Evolutionary conservation across 2,113 vertebrate genomes (phyloP).

Genomic region (Laterallus jamaicensis): DNA sequence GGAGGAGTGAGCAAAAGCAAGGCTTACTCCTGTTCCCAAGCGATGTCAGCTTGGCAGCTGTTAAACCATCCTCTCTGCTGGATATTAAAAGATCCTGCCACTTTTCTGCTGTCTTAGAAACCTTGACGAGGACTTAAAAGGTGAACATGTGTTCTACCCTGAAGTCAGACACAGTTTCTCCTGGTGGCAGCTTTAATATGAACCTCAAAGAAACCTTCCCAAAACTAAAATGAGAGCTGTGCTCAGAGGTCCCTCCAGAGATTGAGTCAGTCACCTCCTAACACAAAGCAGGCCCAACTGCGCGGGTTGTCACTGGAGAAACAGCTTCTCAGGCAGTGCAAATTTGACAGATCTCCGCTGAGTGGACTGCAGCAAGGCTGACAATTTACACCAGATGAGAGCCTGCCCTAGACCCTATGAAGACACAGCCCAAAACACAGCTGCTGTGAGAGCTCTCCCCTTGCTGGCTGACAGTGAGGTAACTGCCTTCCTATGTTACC

Average conservation of each 20-base stretch:
- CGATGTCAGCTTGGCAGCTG: conserved; percentile 9
- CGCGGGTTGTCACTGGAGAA: neutral
- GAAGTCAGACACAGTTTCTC: neutral
- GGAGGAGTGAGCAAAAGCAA: conserved; percentile 5
- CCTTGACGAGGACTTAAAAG: neutral
- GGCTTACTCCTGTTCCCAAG: neutral
- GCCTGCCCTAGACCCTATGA: neutral
- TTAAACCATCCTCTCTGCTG: neutral
- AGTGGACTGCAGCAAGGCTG: neutral
- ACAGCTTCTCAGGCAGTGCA: neutral
- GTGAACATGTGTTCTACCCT: neutral
- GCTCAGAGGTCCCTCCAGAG: neutral
- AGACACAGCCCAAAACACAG: neutral
- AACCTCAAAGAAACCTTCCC: neutral
- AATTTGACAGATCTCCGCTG: conserved; percentile 1
- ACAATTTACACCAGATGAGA: neutral
- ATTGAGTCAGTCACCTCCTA: neutral
- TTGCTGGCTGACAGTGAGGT: neutral
- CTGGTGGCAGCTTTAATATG: neutral
- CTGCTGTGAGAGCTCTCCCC: neutral
- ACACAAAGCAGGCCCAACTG: neutral
- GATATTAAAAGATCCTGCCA: neutral
- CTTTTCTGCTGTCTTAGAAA: conserved; percentile 11
- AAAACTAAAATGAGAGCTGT: neutral
- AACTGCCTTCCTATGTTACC: fast-evolving